phyloP scores from a whole-genome alignment of 2,113 vertebrate species.

The Pongo abelii region DNA sequence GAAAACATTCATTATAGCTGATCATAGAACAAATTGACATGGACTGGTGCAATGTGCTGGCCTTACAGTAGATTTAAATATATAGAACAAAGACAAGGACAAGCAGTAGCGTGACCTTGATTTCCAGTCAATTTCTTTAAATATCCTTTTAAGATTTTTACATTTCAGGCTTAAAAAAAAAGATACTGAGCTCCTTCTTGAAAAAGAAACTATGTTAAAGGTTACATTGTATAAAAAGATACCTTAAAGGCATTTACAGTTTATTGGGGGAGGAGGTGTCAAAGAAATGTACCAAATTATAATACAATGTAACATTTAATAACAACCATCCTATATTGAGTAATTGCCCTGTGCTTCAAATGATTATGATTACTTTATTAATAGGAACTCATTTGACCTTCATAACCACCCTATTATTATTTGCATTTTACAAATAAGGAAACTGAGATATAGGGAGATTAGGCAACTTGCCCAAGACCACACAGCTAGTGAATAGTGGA shows the following conservation, averaged over 20 bases:
- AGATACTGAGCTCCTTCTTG: background rate
- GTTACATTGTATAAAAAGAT: slow-evolving; percentile 18
- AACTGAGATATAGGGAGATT: background rate
- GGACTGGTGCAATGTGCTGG: slow-evolving; percentile 32
- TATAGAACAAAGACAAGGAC: slow-evolving; percentile 49
- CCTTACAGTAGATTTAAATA: slow-evolving; percentile 64
- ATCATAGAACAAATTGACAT: slow-evolving; percentile 60
- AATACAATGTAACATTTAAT: background rate
- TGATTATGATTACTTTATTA: background rate
- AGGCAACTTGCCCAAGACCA: background rate
- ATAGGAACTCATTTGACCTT: background rate
- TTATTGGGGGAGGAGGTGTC: background rate
- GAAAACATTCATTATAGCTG: slow-evolving; percentile 75
- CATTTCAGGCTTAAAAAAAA: slow-evolving; percentile 23
- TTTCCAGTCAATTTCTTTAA: slow-evolving; percentile 58
- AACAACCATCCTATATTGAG: background rate
- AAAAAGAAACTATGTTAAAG: slow-evolving; percentile 36
- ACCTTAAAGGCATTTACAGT: slow-evolving; percentile 5
- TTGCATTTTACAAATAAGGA: slow-evolving; percentile 4
- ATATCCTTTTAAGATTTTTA: slow-evolving; percentile 52
- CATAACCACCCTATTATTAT: background rate
- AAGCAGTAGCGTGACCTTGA: slow-evolving; percentile 20
- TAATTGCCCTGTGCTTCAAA: background rate
- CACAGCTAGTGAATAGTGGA: background rate
- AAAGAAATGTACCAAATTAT: slow-evolving; percentile 28